phyloP scores from a whole-genome alignment of 2,888 invertebrate genomes.

The Campaea margaritaria region DNA sequence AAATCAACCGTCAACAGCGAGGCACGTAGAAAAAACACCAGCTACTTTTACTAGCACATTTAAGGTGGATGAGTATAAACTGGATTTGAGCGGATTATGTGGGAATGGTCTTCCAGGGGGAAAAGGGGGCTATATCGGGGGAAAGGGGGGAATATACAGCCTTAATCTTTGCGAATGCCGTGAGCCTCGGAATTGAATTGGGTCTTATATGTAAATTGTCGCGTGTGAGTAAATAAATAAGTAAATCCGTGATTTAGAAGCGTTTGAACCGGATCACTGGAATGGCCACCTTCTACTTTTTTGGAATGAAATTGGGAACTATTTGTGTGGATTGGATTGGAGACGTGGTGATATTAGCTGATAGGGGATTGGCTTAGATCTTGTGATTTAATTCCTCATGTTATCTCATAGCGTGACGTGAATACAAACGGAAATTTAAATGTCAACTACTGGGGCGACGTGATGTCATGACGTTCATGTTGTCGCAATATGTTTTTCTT shows the following conservation, averaged over 20 bases:
- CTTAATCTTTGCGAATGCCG: constrained; percentile 79
- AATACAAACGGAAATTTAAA: too few relatives aligned
- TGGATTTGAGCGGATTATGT: constrained; percentile 82
- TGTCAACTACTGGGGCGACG: too few relatives aligned
- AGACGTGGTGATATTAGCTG: constrained; percentile 1
- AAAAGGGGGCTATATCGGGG: constrained; percentile 41
- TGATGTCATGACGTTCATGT: too few relatives aligned
- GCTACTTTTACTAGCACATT: constrained; percentile 81
- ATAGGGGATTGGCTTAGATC: background rate
- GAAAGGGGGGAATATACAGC: constrained; percentile 56
- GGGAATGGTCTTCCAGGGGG: constrained; percentile 64
- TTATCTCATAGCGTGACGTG: too few relatives aligned
- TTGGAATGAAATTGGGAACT: constrained; percentile 35
- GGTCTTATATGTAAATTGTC: constrained; percentile 80
- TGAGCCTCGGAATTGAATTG: constrained; percentile 81
- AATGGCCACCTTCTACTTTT: constrained; percentile 54
- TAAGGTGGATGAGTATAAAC: constrained; percentile 85
- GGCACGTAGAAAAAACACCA: constrained; percentile 62
- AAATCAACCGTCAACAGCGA: constrained; percentile 32
- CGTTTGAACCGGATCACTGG: constrained; percentile 64
- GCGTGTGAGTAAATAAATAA: constrained; percentile 82
- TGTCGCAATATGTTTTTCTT: too few relatives aligned
- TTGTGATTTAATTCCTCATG: too few relatives aligned
- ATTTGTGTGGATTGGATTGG: constrained; percentile 35
- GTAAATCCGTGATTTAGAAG: constrained; percentile 74